phyloP scores from a whole-genome alignment of 2,888 invertebrate species.

The Himalopsyche tibetana region DNA sequence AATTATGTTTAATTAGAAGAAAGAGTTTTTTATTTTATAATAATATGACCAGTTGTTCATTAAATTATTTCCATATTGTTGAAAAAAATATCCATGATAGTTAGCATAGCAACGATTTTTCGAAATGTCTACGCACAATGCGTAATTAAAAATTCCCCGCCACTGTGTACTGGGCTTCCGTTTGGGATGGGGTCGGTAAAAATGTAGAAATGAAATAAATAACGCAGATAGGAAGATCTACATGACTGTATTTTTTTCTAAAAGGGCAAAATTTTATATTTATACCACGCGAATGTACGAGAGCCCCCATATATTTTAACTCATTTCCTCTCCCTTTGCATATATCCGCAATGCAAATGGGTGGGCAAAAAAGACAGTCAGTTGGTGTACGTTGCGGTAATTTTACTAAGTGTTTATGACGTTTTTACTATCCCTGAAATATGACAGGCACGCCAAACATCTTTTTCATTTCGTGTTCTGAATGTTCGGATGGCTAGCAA shows the following conservation, averaged over 20 bases:
- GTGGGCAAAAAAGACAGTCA: not conserved
- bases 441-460: not conserved
- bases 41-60: no score
- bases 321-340: constrained; percentile 13
- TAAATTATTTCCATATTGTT: no score
- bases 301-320: not conserved
- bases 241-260: constrained; percentile 38
- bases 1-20: no score
- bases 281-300: not conserved
- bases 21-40: no score
- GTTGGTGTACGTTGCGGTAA: not conserved
- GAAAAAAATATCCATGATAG: no score
- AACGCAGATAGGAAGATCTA: constrained; percentile 46
- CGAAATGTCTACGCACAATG: no score
- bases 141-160: not conserved
- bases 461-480: no score
- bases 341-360: constrained; percentile 43
- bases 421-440: constrained; percentile 11
- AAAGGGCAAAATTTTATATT: constrained; percentile 51
- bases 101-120: no score
- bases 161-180: not conserved
- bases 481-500: no score
- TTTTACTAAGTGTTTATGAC: constrained; percentile 39
- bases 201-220: constrained; percentile 48
- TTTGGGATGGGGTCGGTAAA: not conserved